These are phyloP conservation scores for Microctonus aethiopoides DNA, from an alignment of 2,888 invertebrate species.

Conservation along the genomic window DNA sequence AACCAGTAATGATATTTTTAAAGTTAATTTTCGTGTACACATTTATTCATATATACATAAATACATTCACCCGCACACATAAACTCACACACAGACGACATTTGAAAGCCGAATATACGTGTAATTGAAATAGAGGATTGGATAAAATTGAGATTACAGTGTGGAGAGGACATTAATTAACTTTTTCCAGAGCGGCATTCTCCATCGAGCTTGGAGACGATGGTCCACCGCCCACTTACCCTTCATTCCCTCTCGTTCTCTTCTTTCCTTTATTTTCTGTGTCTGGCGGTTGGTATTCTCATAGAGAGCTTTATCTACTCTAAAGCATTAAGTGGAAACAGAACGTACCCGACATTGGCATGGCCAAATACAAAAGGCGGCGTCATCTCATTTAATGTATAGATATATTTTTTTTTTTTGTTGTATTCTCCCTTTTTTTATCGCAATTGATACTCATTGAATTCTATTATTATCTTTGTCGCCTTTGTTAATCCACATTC, in stretches of 20 bases:
- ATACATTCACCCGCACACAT: not conserved
- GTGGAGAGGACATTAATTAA: conserved; percentile 16
- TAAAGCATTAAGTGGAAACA: conserved; percentile 1
- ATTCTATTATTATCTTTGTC: not conserved
- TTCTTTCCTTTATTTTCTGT: not conserved
- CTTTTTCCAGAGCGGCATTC: conserved; percentile 4
- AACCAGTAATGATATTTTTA: not conserved
- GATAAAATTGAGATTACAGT: conserved; percentile 13
- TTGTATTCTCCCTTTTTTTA: not conserved
- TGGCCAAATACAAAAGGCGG: not conserved
- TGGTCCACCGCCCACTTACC: not conserved
- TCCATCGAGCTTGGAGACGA: conserved; percentile 1
- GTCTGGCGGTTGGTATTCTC: conserved; percentile 5
- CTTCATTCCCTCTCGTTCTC: not conserved
- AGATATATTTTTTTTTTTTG: no score
- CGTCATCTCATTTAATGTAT: not conserved
- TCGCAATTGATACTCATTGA: not conserved
- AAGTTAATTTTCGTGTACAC: not conserved
- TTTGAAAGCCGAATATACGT: conserved; percentile 1
- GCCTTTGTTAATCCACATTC: not conserved
- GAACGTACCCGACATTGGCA: not conserved
- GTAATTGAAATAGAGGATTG: conserved; percentile 16
- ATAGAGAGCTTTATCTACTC: conserved; percentile 9
- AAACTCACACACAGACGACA: no score
- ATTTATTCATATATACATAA: not conserved